phyloP scores from a whole-genome alignment of 1,140 invertebrate genomes.

The Lepidurus apus region DNA sequence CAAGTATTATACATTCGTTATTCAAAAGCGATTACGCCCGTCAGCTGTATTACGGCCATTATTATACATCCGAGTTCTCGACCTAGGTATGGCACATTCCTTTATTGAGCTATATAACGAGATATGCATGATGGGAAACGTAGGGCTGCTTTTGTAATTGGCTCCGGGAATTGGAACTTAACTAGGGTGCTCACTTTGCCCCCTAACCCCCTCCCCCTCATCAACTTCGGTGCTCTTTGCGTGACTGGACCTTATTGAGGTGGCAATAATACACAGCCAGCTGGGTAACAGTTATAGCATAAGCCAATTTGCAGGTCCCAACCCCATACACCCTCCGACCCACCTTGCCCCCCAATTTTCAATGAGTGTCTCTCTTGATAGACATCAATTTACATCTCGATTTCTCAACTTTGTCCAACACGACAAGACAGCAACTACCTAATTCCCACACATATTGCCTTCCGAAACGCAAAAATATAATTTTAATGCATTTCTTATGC shows the following conservation, averaged over 20 bases:
- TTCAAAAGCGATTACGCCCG: background rate
- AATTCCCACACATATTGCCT: too few species aligned
- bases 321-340: background rate
- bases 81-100: background rate
- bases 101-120: conserved; percentile 22
- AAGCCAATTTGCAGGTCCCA: background rate
- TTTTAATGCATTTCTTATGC: too few species aligned
- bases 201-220: too few species aligned
- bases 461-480: too few species aligned
- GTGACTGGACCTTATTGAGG: background rate
- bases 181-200: background rate
- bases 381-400: too few species aligned
- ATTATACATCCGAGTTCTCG: background rate
- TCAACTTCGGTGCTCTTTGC: background rate
- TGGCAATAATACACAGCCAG: background rate
- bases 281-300: conserved; percentile 4
- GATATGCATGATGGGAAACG: background rate
- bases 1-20: background rate
- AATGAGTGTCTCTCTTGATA: background rate
- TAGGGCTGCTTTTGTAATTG: background rate
- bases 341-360: background rate
- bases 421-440: too few species aligned
- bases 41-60: background rate
- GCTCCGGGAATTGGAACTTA: background rate
- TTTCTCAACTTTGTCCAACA: too few species aligned